phyloP scores from a whole-genome alignment of 2,888 invertebrate genomes.

The Serripes groenlandicus region DNA sequence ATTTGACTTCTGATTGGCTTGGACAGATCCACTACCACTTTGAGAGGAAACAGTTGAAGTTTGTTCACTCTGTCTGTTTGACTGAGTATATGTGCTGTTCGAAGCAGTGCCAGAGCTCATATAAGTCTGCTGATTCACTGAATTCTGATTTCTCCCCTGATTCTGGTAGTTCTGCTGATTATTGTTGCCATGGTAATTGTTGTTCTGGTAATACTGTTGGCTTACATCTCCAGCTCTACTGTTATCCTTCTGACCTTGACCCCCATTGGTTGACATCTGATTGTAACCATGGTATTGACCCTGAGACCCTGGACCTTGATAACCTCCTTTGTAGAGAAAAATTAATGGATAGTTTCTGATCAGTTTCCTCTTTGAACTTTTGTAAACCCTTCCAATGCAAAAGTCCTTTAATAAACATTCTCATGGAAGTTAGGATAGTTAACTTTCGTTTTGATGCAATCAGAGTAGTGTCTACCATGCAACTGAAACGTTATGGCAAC shows the following conservation, averaged over 20 bases:
- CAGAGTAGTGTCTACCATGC: no score
- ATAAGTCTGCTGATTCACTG: conserved; percentile 8
- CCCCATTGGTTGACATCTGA: conserved; percentile 37
- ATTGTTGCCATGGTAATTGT: conserved; percentile 23
- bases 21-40: not conserved
- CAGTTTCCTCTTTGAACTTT: no score
- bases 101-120: not conserved
- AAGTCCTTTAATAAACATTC: no score
- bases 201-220: conserved; percentile 49
- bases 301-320: conserved; percentile 2
- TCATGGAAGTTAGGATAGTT: no score
- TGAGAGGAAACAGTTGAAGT: conserved; percentile 16
- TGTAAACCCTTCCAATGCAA: no score
- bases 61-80: conserved; percentile 5
- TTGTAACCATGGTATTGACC: conserved; percentile 23
- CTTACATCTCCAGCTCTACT: conserved; percentile 31
- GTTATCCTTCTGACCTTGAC: conserved; percentile 39
- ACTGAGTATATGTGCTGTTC: conserved; percentile 3
- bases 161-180: conserved; percentile 20
- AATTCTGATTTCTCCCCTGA: conserved; percentile 10
- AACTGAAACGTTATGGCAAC: no score
- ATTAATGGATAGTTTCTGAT: no score
- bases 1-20: conserved; percentile 38
- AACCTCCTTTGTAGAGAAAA: conserved; percentile 1
- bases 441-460: no score